These are phyloP conservation scores for Sycophaga agraensis DNA, from an alignment of 1,140 invertebrate genomes.

Conservation along the genomic window DNA sequence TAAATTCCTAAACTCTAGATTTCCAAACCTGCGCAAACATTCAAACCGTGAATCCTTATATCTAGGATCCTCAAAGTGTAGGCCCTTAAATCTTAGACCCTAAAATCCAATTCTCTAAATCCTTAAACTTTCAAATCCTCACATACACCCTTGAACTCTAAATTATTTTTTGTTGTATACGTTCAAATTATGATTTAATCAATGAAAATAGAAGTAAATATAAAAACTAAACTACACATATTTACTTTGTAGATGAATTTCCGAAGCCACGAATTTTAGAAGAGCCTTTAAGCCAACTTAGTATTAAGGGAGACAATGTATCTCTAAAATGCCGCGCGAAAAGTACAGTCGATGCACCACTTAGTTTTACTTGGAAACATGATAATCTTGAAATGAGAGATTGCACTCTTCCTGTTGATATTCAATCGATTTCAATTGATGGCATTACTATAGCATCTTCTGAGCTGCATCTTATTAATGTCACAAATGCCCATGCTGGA, in stretches of 20 bases:
- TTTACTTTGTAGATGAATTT: slow-evolving; percentile 64
- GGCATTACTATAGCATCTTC: slow-evolving; percentile 67
- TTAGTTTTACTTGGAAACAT: slow-evolving; percentile 83
- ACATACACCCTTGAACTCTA: no score
- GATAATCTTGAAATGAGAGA: slow-evolving; percentile 76
- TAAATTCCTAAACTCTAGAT: no score
- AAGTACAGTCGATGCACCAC: slow-evolving; percentile 62
- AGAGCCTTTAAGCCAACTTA: slow-evolving; percentile 77
- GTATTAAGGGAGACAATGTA: slow-evolving; percentile 82
- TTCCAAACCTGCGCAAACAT: no score
- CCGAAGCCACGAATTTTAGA: slow-evolving; percentile 83
- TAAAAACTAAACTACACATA: no score
- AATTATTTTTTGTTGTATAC: no score
- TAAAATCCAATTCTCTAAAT: no score
- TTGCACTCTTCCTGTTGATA: slow-evolving; percentile 40
- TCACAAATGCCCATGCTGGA: slow-evolving; percentile 77
- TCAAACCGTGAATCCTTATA: no score
- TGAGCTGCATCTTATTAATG: slow-evolving; percentile 69
- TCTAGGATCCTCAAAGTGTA: no score
- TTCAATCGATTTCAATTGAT: slow-evolving; percentile 44
- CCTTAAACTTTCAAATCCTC: no score
- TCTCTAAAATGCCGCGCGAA: slow-evolving; percentile 79
- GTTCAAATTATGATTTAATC: no score
- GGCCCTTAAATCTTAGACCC: no score
- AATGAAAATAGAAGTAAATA: no score